phyloP scores from a whole-genome alignment of 2,888 invertebrate genomes.

The Nematopogon swammerdamellus region DNA sequence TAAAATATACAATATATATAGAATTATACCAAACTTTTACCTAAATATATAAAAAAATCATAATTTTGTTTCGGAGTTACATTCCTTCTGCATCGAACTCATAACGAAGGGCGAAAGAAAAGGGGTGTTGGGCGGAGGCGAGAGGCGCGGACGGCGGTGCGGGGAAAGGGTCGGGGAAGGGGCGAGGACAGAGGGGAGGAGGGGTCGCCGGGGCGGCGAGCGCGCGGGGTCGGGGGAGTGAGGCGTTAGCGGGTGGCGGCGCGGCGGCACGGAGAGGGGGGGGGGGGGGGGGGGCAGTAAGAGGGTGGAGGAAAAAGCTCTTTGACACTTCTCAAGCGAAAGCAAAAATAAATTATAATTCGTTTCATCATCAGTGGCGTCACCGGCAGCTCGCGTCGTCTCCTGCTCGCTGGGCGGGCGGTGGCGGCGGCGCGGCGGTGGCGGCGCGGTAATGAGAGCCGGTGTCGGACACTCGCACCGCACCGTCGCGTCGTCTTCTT shows the following conservation, averaged over 20 bases:
- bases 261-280: constrained; percentile 21
- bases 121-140: constrained; percentile 23
- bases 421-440: no score
- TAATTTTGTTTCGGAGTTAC: constrained; percentile 25
- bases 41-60: constrained; percentile 1
- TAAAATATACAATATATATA: no score
- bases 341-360: constrained; percentile 55
- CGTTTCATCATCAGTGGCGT: constrained; percentile 21
- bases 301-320: constrained; percentile 17
- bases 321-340: constrained; percentile 49
- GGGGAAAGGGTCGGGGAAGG: background rate
- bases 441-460: no score
- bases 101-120: constrained; percentile 58
- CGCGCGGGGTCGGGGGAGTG: constrained; percentile 33
- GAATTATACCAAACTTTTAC: no score
- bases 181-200: background rate
- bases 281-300: constrained; percentile 17
- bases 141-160: background rate
- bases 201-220: background rate
- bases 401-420: background rate
- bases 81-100: constrained; percentile 27
- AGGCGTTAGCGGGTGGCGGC: constrained; percentile 19
- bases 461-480: no score
- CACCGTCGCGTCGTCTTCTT: no score
- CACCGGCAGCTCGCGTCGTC: constrained; percentile 3